These are phyloP conservation scores for Parnassius orleans DNA, from an alignment of 2,888 invertebrate species.

Conservation along the genomic window DNA sequence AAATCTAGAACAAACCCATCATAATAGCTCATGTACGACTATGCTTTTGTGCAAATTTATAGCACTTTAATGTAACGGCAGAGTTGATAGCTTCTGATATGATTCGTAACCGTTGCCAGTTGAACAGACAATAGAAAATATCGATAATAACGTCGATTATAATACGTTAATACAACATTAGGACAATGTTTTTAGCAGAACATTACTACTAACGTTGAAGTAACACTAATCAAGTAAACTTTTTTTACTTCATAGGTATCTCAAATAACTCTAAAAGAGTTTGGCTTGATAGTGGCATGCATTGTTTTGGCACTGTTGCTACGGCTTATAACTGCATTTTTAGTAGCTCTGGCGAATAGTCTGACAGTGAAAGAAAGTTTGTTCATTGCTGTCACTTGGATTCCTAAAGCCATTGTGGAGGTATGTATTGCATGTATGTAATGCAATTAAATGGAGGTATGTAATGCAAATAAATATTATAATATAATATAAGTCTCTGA, in stretches of 20 bases:
- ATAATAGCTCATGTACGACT: too few relatives aligned
- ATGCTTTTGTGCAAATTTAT: too few relatives aligned
- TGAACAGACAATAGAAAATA: too few relatives aligned
- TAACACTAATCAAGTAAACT: background rate
- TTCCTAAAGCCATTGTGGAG: conserved; percentile 75
- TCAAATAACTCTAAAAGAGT: conserved; percentile 51
- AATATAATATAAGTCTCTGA: too few relatives aligned
- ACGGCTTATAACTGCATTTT: conserved; percentile 63
- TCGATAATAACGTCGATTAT: too few relatives aligned
- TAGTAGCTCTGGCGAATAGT: conserved; percentile 61
- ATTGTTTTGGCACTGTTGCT: conserved; percentile 59
- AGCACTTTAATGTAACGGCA: too few relatives aligned
- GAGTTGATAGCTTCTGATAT: too few relatives aligned
- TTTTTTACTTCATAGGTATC: conserved; percentile 50
- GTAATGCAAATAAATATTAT: background rate
- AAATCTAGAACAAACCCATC: too few relatives aligned
- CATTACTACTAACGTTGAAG: too few relatives aligned
- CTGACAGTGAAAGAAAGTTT: conserved; percentile 65
- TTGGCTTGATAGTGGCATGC: conserved; percentile 60
- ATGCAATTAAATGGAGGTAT: background rate
- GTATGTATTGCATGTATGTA: conserved; percentile 42
- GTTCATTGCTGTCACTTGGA: conserved; percentile 71
- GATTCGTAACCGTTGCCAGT: too few relatives aligned
- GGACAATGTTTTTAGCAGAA: too few relatives aligned
- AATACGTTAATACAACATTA: too few relatives aligned